Base-by-base conservation (phyloP, 2,797 vertebrate genomes). In the Melopsittacus undulatus region DNA sequence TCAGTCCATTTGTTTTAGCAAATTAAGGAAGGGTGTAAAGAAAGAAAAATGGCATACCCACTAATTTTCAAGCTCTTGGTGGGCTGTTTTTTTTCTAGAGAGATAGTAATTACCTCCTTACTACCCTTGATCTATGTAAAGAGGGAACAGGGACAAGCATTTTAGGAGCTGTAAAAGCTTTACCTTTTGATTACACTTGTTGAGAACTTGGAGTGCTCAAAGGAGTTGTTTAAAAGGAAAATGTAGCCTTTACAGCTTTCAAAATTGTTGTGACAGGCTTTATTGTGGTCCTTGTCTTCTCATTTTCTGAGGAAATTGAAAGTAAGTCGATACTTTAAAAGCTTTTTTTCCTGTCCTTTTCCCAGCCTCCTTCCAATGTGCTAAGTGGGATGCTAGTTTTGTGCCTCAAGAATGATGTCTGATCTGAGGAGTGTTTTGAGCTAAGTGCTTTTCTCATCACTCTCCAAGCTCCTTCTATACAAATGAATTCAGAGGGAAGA, bases 201-300 rank as follows among this genome's bases (percentile, higher is more conserved):
- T 79, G 68, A 84, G 76, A 88, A 72, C 21, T 77, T 27, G 48
- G 16, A 86, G 69, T 82, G 40, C 74, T 87, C 69, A 90, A 84
- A 97, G 52, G 49, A 92, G 52, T 27, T 72, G n/a, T 87, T 90
- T 83, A 74, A 94, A 94, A 91, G 52, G 62, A 46, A 89, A 87
- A 83, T 0, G 1, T 43, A 62, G 34, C n/a, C 81, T 93, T 84
- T 86, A 68, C 49, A 87, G 21, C 56, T 86, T 93, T 67, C 62
- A 83, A 32, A 95, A 87, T 77, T 72, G 75, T 92, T 94, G 73
- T 94, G 87, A 83, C 86, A 95, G 80, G 57, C 19, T 92, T 90
- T 94, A 72, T 63, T 90, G 73, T 83, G 69, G 85, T 83, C 45
- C 57, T 66, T 81, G 72, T 91, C 75, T 74, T 49, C 54, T 83